A percentile compares a stretch with the other conserved stretches of the same genome.
phyloP scores from a whole-genome alignment of 1,140 invertebrate genomes.

The Drosophila busckii region DNA sequence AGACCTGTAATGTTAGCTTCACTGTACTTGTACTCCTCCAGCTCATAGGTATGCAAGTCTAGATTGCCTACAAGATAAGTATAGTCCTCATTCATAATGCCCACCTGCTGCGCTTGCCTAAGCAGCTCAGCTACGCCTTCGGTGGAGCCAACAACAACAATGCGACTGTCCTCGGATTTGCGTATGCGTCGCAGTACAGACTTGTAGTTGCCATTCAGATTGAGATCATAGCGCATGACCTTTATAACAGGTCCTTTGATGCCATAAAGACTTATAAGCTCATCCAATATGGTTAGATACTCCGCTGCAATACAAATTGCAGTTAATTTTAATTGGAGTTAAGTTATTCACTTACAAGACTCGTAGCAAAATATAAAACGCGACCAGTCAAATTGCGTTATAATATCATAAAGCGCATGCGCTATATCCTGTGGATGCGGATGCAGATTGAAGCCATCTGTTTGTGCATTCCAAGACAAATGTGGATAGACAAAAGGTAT shows the following conservation, averaged over 20 bases:
- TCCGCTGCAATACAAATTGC: constrained; percentile 53
- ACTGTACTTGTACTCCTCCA: constrained; percentile 89
- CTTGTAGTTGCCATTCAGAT: constrained; percentile 78
- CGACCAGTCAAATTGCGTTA: constrained; percentile 89
- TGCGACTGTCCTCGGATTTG: constrained; percentile 84
- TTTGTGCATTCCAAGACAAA: constrained; percentile 81
- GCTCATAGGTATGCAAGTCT: constrained; percentile 89
- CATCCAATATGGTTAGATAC: constrained; percentile 86
- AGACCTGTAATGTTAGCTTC: constrained; percentile 91
- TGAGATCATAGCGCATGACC: constrained; percentile 81
- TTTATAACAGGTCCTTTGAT: constrained; percentile 81
- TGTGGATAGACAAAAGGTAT: constrained; percentile 91
- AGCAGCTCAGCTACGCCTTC: constrained; percentile 84
- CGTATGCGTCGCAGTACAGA: constrained; percentile 80
- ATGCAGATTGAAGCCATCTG: constrained; percentile 88
- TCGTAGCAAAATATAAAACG: constrained; percentile 93
- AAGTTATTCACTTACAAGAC: constrained; percentile 59
- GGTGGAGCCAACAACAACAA: constrained; percentile 88
- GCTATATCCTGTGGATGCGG: constrained; percentile 88
- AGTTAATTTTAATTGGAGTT: background rate
- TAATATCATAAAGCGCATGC: constrained; percentile 86
- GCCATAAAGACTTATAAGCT: constrained; percentile 86
- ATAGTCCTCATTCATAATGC: constrained; percentile 88
- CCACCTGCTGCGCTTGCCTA: constrained; percentile 88
- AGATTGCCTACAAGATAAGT: constrained; percentile 88